Evolutionary conservation across 2,113 vertebrate species (phyloP), one percentile per base, ranked within the genome.

Genomic region (Dicaeum eximium): DNA sequence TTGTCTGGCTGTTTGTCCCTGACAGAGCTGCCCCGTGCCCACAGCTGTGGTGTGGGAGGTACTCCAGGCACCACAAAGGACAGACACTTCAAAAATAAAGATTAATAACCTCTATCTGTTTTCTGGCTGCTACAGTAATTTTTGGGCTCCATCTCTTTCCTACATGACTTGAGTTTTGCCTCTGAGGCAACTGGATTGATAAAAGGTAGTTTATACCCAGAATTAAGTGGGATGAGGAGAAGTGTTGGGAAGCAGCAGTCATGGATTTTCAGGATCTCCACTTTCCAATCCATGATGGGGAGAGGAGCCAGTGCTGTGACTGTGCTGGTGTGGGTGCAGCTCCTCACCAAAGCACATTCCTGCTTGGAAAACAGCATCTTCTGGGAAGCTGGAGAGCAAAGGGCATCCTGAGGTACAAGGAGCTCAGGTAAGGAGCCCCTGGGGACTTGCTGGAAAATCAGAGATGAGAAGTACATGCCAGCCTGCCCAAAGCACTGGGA

Each of bases 31-130:
- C 38, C 35, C 75, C 2, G 0, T 31, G 64, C 24, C 50, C 62
- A 33, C 1, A 11, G 31, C 27, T 4, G 3, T 0, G 3, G n/a
- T 25, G 50, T 22, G 40, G 27, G 71, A 21, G 33, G 35, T 8
- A 19, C 12, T n/a, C n/a, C 8, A 5, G 51, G 31, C 51, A 61
- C 38, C 5, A 10, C 0, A 14, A 4, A 61, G 30, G 15, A 62
- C 3, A 30, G 28, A 81, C 17, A 33, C 6, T 73, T 64, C 1
- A 30, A 65, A 56, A 31, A 18, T n/a, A 54, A 30, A 2, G 1
- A 9, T 62, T 19, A 7, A 71, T 66, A 22, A 71, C 33, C 14
- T 65, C 4, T 54, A 58, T 35, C 62, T 82, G 45, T 65, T 72
- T 86, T 72, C 62, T 80, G 53, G 27, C 54, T 72, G 57, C 48